Conservation (phyloP, 2,888 invertebrate species). For the Spialia ferax region DNA sequence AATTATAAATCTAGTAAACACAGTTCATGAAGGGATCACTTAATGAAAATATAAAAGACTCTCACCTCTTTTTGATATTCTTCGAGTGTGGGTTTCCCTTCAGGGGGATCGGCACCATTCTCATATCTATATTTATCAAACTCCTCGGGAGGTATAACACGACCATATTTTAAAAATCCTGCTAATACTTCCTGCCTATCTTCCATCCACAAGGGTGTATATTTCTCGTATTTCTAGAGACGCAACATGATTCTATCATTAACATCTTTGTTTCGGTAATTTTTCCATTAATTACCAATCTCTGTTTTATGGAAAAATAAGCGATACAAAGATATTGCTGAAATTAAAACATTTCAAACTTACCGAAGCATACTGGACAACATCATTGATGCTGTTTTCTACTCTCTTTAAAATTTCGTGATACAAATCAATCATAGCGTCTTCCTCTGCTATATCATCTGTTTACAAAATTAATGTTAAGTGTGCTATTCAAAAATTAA, state of each 20-base stretch:
- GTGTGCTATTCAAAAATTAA: background rate
- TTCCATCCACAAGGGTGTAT: conserved; percentile 93
- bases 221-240: conserved; percentile 87
- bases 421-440: conserved; percentile 86
- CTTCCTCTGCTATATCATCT: conserved; percentile 87
- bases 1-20: background rate
- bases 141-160: conserved; percentile 91
- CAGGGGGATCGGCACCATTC: conserved; percentile 87
- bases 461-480: conserved; percentile 43
- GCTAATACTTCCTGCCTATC: conserved; percentile 91
- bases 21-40: background rate
- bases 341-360: conserved; percentile 35
- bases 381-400: conserved; percentile 73
- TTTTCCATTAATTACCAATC: no score
- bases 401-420: conserved; percentile 83
- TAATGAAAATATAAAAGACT: background rate
- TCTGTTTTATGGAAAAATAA: background rate
- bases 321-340: no score
- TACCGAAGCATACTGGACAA: conserved; percentile 71
- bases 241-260: conserved; percentile 35
- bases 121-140: conserved; percentile 85
- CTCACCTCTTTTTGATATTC: conserved; percentile 91
- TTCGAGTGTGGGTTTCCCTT: conserved; percentile 83
- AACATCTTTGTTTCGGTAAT: no score
- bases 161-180: conserved; percentile 92